Percentiles rank a stretch among this genome's conserved stretches.
Evolutionary conservation across 2,888 invertebrate species (phyloP).

Genomic region (Drosophila pseudotalamancana): DNA sequence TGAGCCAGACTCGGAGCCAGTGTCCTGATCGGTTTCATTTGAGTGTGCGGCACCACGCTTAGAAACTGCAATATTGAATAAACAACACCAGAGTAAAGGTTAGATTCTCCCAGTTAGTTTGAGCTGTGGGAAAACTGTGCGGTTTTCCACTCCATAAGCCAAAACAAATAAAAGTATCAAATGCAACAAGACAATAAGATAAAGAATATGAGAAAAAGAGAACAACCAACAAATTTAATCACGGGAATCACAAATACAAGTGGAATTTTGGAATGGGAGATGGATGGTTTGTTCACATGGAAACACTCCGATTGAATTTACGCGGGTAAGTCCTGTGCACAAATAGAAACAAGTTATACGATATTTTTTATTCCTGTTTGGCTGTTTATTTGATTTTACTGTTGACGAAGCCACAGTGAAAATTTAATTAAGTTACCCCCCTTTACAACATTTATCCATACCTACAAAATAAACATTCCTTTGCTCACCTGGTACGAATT

Average conservation of each 20-base stretch:
- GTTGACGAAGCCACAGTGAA: slow-evolving; percentile 79
- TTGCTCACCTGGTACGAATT: slow-evolving; percentile 39
- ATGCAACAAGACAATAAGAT: slow-evolving; percentile 34
- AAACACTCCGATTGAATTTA: slow-evolving; percentile 58
- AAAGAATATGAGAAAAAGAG: slow-evolving; percentile 18
- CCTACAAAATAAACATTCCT: slow-evolving; percentile 22
- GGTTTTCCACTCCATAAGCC: slow-evolving; percentile 60
- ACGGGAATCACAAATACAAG: slow-evolving; percentile 68
- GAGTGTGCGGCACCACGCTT: slow-evolving; percentile 83
- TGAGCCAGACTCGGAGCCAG: slow-evolving; percentile 83
- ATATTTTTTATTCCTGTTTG: slow-evolving; percentile 58
- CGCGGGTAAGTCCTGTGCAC: too few species aligned
- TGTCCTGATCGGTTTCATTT: slow-evolving; percentile 84
- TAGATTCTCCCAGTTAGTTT: slow-evolving; percentile 37
- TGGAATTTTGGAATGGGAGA: slow-evolving; percentile 4
- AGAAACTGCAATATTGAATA: slow-evolving; percentile 71
- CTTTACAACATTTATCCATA: slow-evolving; percentile 24
- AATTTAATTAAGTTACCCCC: slow-evolving; percentile 80
- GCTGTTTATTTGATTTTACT: slow-evolving; percentile 47
- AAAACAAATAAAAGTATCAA: slow-evolving; percentile 74
- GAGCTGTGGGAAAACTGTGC: slow-evolving; percentile 54
- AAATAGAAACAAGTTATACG: slow-evolving; percentile 78
- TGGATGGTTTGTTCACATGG: slow-evolving; percentile 57
- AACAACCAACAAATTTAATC: slow-evolving; percentile 57
- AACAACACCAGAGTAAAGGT: slow-evolving; percentile 10